Evolutionary conservation across 2,888 invertebrate genomes (phyloP), one percentile per base, ranked within the genome.

Genomic region (Drosophila borealis): DNA sequence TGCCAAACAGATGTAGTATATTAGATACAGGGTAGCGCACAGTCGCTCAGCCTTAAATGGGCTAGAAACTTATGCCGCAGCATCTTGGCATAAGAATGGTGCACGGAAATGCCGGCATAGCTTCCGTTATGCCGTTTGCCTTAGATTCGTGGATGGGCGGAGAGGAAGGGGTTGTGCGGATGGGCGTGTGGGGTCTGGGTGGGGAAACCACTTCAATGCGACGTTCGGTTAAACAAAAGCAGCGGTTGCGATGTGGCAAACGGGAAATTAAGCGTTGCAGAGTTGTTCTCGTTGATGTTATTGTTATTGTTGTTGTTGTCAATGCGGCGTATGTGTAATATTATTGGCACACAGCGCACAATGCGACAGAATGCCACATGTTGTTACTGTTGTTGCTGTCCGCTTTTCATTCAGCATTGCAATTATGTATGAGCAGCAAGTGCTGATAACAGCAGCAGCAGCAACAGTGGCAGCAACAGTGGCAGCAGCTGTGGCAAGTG

Each of bases 301-400:
- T 2, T 13, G 48, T 19, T 29, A 42, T 49, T 33, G 14, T n/a
- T 59, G 46, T 19, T 25, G 61, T 19, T 64, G 80, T 54, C 83
- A 51, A 78, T 72, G 89, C 62, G 89, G 80, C 88, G 83, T 80
- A 84, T 84, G 83, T 83, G 88, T 73, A 70, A 88, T 88, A 80
- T 65, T 81, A 81, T 88, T 88, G 83, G 88, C 73, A 78, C 70
- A 70, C 61, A 74, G 60, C 50, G n/a, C 49, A 74, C 56, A 78
- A 54, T 75, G 78, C 59, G 50, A 65, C 66, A 73, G 21, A 46
- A 55, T 53, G 65, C 29, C 48, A 49, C 33, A 55, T 77, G 57
- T 42, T 63, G 63, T 37, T 66, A 50, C 48, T 53, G 56, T 42
- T 49, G 66, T 39, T 39, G 49, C 29, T 39, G 41, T 53, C 59